Base-by-base conservation (phyloP, 1,140 invertebrate species). In the Heliconius himera region DNA sequence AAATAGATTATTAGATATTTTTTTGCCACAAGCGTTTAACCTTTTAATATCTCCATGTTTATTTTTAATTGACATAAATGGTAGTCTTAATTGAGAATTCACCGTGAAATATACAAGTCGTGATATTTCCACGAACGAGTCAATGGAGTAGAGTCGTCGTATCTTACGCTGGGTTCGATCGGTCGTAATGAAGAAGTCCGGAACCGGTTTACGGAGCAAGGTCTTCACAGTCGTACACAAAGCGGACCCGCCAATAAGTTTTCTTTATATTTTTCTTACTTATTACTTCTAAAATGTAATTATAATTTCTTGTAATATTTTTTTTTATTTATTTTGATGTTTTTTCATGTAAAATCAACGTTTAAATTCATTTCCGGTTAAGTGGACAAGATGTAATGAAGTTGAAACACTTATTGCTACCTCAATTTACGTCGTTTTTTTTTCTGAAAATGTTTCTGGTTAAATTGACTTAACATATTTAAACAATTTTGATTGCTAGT, bases 141-240 rank as follows among this genome's bases (percentile, higher is more conserved):
- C 83, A 78, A 76, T 77, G 76, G 72, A 38, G 77, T 72, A 75
- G 77, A 82, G 82, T 82, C 74, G 83, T 82, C 78, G 84, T 88
- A 83, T 85, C 84, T 84, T 88, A 87, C 81, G 78, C 83, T 83
- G 79, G 83, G 75, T 81, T 81, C 78, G 73, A 74, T 73, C 71
- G 49, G 78, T 81, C 72, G 84, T 89, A 90, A 90, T 90, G 87
- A 89, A 90, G 89, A 90, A 82, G 84, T 82, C 73, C 49, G 74
- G 79, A 91, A 92, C 90, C 90, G 89, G 90, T 92, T 87, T 77
- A 36, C 71, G 60, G 76, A 78, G 81, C 82, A 87, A 87, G 87
- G 85, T 82, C 88, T 83, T 83, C 70, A 72, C 76, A 78, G 46
- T 77, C 77, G 77, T 54, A 81, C 75, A 81, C 75, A 70, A 80